A percentile compares a stretch with the other conserved stretches of the same genome.
Conservation (phyloP, 2,888 invertebrate species). For the Dyspetes luteomarginatus region DNA sequence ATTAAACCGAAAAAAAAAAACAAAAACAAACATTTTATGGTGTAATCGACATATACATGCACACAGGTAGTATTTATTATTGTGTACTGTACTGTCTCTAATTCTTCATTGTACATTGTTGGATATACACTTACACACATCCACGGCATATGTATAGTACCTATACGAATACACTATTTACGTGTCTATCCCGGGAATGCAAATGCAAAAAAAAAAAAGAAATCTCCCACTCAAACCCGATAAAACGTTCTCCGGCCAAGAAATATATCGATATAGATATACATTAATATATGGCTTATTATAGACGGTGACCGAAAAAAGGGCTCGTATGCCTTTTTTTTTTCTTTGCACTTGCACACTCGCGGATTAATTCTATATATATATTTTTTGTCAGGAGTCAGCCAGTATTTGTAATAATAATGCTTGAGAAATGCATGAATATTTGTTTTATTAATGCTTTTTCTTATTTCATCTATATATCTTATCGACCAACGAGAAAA, state of each 20-base stretch:
- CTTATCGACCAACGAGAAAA: conserved; percentile 72
- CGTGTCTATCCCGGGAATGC: conserved; percentile 80
- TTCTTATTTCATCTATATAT: conserved; percentile 83
- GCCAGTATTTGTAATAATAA: conserved; percentile 94
- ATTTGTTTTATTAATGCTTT: conserved; percentile 90
- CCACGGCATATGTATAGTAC: conserved; percentile 69
- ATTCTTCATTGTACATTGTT: conserved; percentile 80
- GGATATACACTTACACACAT: conserved; percentile 71
- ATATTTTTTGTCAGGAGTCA: conserved; percentile 83
- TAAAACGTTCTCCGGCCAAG: conserved; percentile 4
- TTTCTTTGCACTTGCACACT: conserved; percentile 83
- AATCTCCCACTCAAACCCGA: conserved; percentile 68
- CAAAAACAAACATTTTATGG: conserved; percentile 72
- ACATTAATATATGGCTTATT: too few relatives aligned
- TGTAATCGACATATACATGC: conserved; percentile 75
- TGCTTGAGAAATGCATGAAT: conserved; percentile 94
- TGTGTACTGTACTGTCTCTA: conserved; percentile 81
- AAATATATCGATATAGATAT: too few relatives aligned
- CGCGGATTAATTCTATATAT: conserved; percentile 75
- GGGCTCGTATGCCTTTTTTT: too few relatives aligned
- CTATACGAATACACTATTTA: conserved; percentile 77
- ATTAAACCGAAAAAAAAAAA: conserved; percentile 64
- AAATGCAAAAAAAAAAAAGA: conserved; percentile 74
- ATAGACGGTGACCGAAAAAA: too few relatives aligned
- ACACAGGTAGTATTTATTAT: conserved; percentile 82